Evolutionary conservation across 2,113 vertebrate genomes (phyloP).

Genomic region (Grammomys surdaster): DNA sequence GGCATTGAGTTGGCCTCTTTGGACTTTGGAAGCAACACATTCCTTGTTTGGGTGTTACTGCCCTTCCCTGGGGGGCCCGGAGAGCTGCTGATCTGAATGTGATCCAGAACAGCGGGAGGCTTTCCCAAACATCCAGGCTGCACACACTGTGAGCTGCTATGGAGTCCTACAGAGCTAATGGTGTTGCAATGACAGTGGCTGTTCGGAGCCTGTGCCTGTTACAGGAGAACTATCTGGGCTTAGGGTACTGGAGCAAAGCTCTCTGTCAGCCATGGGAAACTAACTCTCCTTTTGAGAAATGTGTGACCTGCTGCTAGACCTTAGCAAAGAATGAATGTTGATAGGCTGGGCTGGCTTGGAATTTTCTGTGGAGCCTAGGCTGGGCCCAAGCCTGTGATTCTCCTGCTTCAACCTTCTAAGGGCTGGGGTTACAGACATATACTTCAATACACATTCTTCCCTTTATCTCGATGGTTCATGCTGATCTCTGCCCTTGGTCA

Average conservation of each 20-base stretch:
- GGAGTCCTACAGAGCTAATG: not conserved
- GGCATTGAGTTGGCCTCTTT: not conserved
- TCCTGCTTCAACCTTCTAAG: not conserved
- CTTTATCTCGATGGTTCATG: not conserved
- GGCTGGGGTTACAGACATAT: not conserved
- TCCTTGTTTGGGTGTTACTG: not conserved
- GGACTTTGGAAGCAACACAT: not conserved
- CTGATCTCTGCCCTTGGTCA: too few species aligned
- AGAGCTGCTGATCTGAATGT: not conserved
- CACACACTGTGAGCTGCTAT: too few species aligned
- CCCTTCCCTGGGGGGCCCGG: not conserved
- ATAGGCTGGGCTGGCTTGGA: not conserved
- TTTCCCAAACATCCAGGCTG: not conserved
- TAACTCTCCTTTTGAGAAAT: not conserved
- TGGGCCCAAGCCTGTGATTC: too few species aligned
- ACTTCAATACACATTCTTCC: not conserved
- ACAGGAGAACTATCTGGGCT: not conserved
- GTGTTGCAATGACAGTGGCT: not conserved
- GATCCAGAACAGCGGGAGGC: not conserved
- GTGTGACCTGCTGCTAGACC: not conserved
- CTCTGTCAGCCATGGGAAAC: not conserved
- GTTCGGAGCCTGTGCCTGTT: too few species aligned
- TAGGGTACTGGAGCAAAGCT: not conserved
- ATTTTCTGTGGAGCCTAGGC: not conserved
- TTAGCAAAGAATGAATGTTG: not conserved